phyloP scores from a whole-genome alignment of 2,797 vertebrate species.

The Siniperca scherzeri region DNA sequence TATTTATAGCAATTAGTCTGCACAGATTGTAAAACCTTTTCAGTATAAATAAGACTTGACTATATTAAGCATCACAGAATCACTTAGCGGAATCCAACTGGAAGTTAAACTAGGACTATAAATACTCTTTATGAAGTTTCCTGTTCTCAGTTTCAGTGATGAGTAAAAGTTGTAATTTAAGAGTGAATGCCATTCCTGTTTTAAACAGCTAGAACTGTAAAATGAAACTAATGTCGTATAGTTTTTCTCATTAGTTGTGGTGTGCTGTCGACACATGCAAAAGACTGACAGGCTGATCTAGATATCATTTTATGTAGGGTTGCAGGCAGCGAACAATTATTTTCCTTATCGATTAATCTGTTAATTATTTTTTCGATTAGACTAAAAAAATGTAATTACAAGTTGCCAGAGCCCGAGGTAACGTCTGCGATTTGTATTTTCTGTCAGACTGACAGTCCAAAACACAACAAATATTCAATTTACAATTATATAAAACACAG shows the following conservation, averaged over 20 bases:
- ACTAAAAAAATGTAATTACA: not conserved
- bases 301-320: not conserved
- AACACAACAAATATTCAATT: not conserved
- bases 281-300: not conserved
- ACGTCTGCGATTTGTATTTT: not conserved
- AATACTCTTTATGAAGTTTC: conserved; percentile 50
- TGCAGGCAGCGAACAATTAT: not conserved
- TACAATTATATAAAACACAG: not conserved
- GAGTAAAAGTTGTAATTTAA: conserved; percentile 13
- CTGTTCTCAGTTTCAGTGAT: conserved; percentile 47
- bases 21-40: not conserved
- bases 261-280: not conserved
- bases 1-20: conserved; percentile 3
- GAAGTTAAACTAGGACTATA: conserved; percentile 40
- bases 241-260: not conserved
- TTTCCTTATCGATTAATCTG: not conserved
- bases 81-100: conserved; percentile 10
- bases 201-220: conserved; percentile 22
- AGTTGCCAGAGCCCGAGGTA: not conserved
- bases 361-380: not conserved
- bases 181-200: conserved; percentile 35
- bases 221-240: not conserved
- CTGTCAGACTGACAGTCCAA: not conserved
- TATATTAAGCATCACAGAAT: not conserved
- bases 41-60: not conserved